Evolutionary conservation across 2,113 vertebrate genomes (phyloP).

Genomic region (Siniperca chuatsi): DNA sequence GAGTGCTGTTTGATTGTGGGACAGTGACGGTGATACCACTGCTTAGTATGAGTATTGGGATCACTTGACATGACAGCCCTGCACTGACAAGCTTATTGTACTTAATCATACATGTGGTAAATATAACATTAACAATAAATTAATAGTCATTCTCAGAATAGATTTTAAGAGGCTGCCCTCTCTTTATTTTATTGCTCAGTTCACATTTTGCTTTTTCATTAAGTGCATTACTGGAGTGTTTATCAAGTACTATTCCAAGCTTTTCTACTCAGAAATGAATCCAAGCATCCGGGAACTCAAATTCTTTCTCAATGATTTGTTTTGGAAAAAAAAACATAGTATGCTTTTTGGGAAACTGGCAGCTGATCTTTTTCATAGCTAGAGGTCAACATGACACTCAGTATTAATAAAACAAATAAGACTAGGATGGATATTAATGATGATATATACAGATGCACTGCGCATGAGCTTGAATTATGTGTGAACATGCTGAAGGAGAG

Average conservation of each 20-base stretch:
- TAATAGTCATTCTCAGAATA: constrained; percentile 7
- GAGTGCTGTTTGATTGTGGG: constrained; percentile 43
- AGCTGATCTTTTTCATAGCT: constrained; percentile 50
- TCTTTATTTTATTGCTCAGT: constrained; percentile 10
- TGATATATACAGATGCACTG: constrained; percentile 60
- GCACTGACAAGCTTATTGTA: constrained; percentile 19
- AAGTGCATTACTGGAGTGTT: constrained; percentile 33
- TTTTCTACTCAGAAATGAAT: constrained; percentile 36
- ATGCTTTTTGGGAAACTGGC: constrained; percentile 54
- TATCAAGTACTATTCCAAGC: constrained; percentile 26
- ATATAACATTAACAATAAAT: constrained; percentile 31
- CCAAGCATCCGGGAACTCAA: constrained; percentile 42
- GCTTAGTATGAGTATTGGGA: constrained; percentile 18
- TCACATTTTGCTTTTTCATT: constrained; percentile 10
- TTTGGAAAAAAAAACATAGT: constrained; percentile 50
- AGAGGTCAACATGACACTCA: constrained; percentile 62
- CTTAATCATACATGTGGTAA: constrained; percentile 22
- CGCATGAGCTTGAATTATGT: constrained; percentile 50
- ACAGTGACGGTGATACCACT: constrained; percentile 20
- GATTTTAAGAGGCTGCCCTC: constrained; percentile 22
- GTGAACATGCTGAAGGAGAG: constrained; percentile 44
- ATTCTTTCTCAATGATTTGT: constrained; percentile 48
- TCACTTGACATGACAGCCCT: constrained; percentile 19
- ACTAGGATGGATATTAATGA: constrained; percentile 59
- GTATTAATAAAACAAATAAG: constrained; percentile 67